Conservation (phyloP, 2,797 vertebrate genomes). For the Dryobates pubescens region DNA sequence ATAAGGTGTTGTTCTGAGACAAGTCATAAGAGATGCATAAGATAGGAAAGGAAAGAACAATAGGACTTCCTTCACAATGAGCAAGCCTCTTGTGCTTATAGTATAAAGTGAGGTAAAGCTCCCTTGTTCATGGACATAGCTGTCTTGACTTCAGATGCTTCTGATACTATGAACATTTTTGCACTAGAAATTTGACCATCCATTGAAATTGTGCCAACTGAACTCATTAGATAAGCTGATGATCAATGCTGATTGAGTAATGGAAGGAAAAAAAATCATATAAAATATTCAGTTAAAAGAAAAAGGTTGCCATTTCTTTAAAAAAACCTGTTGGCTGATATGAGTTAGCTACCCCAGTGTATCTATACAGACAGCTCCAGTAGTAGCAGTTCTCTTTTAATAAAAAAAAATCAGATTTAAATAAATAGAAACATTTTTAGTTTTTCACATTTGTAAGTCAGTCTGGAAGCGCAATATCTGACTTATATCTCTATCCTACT, state of each 20-base stretch:
- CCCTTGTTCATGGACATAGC: neutral
- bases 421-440: neutral
- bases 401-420: neutral
- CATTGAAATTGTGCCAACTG: neutral
- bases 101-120: neutral
- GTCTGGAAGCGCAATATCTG: neutral
- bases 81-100: neutral
- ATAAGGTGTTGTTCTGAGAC: neutral
- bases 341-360: neutral
- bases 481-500: neutral
- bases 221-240: neutral
- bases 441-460: too few species aligned
- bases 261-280: neutral
- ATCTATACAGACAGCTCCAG: neutral
- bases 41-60: neutral
- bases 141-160: neutral
- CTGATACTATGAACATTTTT: neutral
- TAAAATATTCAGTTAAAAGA: neutral
- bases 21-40: neutral
- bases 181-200: neutral
- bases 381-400: neutral
- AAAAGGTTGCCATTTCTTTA: neutral
- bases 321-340: neutral
- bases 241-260: neutral
- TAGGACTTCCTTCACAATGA: neutral